Base-by-base conservation (phyloP, 2,113 vertebrate genomes). In the Verasper variegatus region DNA sequence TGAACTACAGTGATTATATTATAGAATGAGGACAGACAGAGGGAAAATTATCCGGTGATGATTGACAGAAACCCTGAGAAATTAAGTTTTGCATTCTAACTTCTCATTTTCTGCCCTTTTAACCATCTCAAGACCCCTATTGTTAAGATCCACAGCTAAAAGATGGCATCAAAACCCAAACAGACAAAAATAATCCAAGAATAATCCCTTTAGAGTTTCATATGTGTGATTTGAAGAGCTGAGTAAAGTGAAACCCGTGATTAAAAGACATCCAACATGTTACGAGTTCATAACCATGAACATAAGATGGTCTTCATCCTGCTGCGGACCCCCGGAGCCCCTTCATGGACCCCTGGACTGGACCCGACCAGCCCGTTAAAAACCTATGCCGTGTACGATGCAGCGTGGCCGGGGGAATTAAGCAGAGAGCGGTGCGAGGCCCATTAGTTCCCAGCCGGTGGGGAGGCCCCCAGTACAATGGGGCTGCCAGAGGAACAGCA, bases 381-480 rank as follows among this genome's bases (percentile, higher is more conserved):
- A 62, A 2, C 42, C 7, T 40, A 76, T 31, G 71, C 55, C 3
- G 45, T 49, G 57, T 65, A 20, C 40, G 57, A 76, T 45, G 57
- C 74, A 40, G 65, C 65, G 74, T 60, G 64, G 72, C 61, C 57
- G 74, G 9, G 7, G 65, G 84, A 86, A 86, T 79, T 69, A 83
- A 86, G 86, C 70, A 59, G 31, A 37, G 74, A 21, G 62, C 54
- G 31, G 74, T 64, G 68, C 65, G 74, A 86, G 89, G 88, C 87
- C 90, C 86, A 90, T 91, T 92, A 85, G 87, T 86, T 87, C 77
- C 78, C 86, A 80, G 87, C 86, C 73, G 20, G 84, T 81, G 66
- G 86, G 88, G 88, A 87, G 88, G 86, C 86, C 79, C 68, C 54
- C 56, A 60, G 60, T 77, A 94, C 91, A 93, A 93, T 91, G 87